Evolutionary conservation across 2,888 invertebrate genomes (phyloP), one percentile per base, ranked within the genome.

Genomic region (Formica aserva): DNA sequence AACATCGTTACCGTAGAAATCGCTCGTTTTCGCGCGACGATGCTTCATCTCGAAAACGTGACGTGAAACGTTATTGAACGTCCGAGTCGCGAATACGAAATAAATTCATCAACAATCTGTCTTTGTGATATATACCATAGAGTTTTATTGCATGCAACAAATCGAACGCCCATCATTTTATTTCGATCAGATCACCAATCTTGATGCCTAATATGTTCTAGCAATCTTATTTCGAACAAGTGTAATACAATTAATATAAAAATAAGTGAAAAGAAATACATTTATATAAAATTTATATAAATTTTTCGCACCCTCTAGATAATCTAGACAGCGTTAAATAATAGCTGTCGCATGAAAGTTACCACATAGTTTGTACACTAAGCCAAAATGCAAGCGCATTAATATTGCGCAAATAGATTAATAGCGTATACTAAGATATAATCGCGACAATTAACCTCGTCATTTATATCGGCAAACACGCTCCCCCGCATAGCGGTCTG

Each of bases 61-160:
- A 80, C 60, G 60, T 60, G 75, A 18, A 75, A 74, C 76, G 78
- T 80, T 80, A 80, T 80, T 80, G 78, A 41, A 78, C 41, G 74
- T 45, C 45, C 75, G 13, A 41, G 76, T 41, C 22, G 75, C 60
- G 55, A 74, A 72, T 72, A 15, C 45, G 77, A 29, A 45, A 74
- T 74, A 80, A 80, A 80, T 75, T 45, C 45, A 32, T 45, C 78
- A 65, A 26, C 52, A 77, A 71, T 60, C 74, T 32, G 29, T 71
- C 72, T 41, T 74, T 57, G 26, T 65, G 35, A 29, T 55, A 9
- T n/a, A 29, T 55, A 9, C 29, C n/a, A 22, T 6, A 29, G 72
- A 77, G 18, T 77, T 77, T 77, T 67, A 72, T 77, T 72, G 52
- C 74, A 41, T 18, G 26, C 18, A 75, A 26, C 3, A 77, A 26